phyloP scores from a whole-genome alignment of 2,888 invertebrate species.

The Podabrus alpinus region DNA sequence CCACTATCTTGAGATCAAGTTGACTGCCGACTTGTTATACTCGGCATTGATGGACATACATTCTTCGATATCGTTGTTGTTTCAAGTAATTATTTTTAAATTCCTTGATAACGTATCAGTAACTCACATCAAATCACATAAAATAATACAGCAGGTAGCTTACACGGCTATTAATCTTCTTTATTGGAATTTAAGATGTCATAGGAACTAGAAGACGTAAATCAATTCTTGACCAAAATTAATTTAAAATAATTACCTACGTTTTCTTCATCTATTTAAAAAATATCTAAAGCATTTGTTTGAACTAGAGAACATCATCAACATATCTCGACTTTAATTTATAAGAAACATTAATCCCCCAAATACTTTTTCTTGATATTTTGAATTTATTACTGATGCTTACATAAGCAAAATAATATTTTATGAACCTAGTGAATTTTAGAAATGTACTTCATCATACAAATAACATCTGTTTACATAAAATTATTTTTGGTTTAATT shows the following conservation, averaged over 20 bases:
- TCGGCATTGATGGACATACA: slow-evolving; percentile 51
- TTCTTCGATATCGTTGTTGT: slow-evolving; percentile 46
- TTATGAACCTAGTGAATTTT: background rate
- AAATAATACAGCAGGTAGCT: slow-evolving; percentile 31
- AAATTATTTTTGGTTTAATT: background rate
- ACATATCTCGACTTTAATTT: background rate
- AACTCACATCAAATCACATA: slow-evolving; percentile 43
- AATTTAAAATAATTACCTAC: background rate
- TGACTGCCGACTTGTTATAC: slow-evolving; percentile 43
- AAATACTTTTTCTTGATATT: background rate
- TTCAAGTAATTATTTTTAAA: slow-evolving; percentile 54
- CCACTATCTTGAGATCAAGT: slow-evolving; percentile 39
- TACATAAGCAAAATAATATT: background rate
- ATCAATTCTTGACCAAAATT: background rate
- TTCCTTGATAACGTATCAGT: slow-evolving; percentile 53
- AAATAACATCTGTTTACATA: background rate
- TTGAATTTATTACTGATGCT: background rate
- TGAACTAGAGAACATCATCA: background rate
- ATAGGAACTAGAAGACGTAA: background rate
- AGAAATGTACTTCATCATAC: background rate
- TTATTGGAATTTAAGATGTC: slow-evolving; percentile 15
- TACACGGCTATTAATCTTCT: background rate
- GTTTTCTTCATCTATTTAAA: background rate
- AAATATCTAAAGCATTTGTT: background rate
- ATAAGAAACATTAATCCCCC: background rate